Percentiles rank a stretch among this genome's conserved stretches.
phyloP scores from a whole-genome alignment of 2,888 invertebrate species.

The Lottia scabra region DNA sequence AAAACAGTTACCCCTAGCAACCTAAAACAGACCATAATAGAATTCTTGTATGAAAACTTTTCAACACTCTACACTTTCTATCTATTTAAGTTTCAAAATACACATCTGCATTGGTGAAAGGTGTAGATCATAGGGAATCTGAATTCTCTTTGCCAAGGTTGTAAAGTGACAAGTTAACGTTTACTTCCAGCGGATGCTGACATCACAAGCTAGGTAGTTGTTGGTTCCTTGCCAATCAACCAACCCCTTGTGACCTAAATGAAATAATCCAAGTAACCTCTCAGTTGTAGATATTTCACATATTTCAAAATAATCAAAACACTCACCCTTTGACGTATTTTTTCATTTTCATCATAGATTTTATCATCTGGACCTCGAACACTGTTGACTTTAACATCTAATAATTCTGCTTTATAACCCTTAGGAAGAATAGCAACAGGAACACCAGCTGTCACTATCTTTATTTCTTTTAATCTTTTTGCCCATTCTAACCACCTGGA shows the following conservation, averaged over 20 bases:
- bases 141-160: too few species aligned
- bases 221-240: too few species aligned
- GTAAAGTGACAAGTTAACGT: too few species aligned
- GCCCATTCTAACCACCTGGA: constrained; percentile 65
- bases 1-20: constrained; percentile 70
- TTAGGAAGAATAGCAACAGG: constrained; percentile 57
- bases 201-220: too few species aligned
- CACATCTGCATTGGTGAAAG: not conserved
- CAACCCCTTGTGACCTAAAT: too few species aligned
- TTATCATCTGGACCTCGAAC: constrained; percentile 67
- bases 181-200: too few species aligned
- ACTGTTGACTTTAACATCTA: constrained; percentile 62
- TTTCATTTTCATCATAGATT: constrained; percentile 64
- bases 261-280: too few species aligned
- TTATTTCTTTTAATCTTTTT: constrained; percentile 42
- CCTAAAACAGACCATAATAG: constrained; percentile 39
- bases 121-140: not conserved
- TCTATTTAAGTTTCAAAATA: not conserved
- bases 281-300: too few species aligned
- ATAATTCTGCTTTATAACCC: constrained; percentile 45
- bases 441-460: constrained; percentile 49
- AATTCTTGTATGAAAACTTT: not conserved
- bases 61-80: too few species aligned
- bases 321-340: constrained; percentile 65
- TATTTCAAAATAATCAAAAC: not conserved